Percentiles rank a stretch among this genome's conserved stretches.
These are phyloP conservation scores for Anarsia innoxiella DNA, from an alignment of 2,888 invertebrate species.

Conservation along the genomic window DNA sequence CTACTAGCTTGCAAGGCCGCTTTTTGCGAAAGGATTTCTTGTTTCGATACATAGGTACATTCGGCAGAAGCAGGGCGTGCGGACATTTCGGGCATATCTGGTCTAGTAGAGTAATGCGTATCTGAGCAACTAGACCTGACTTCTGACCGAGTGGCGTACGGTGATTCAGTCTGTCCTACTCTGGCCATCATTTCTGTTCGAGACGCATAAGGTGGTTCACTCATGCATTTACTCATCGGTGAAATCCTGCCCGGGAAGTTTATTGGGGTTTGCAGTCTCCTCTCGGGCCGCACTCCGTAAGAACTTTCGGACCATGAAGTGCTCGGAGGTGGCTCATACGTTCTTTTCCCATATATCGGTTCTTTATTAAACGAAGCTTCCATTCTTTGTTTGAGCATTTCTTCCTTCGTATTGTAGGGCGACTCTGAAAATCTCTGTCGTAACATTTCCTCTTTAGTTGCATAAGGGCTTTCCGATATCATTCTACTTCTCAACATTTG, in stretches of 20 bases:
- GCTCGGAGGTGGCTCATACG: slow-evolving; percentile 61
- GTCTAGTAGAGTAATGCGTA: slow-evolving; percentile 41
- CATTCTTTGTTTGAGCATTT: slow-evolving; percentile 62
- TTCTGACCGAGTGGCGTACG: slow-evolving; percentile 54
- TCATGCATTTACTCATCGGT: slow-evolving; percentile 66
- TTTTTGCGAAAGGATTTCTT: slow-evolving; percentile 69
- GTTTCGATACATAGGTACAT: slow-evolving; percentile 67
- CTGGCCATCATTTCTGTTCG: slow-evolving; percentile 64
- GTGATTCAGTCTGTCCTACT: slow-evolving; percentile 52
- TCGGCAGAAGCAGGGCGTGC: slow-evolving; percentile 61
- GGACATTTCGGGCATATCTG: slow-evolving; percentile 48
- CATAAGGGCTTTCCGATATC: slow-evolving; percentile 57
- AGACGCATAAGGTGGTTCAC: slow-evolving; percentile 64
- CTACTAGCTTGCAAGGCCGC: slow-evolving; percentile 64
- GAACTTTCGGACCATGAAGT: slow-evolving; percentile 61
- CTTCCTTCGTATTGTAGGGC: slow-evolving; percentile 68
- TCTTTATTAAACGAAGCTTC: slow-evolving; percentile 49
- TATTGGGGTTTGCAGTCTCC: slow-evolving; percentile 58
- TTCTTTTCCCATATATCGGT: slow-evolving; percentile 57
- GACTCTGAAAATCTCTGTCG: slow-evolving; percentile 68
- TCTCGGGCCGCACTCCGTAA: slow-evolving; percentile 58
- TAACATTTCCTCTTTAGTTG: slow-evolving; percentile 70
- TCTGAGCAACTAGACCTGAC: slow-evolving; percentile 66
- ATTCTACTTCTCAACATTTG: slow-evolving; percentile 58
- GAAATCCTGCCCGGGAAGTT: slow-evolving; percentile 53